A percentile compares a stretch with the other conserved stretches of the same genome.
Evolutionary conservation across 1,140 invertebrate species (phyloP).

Genomic region (Cherax destructor): DNA sequence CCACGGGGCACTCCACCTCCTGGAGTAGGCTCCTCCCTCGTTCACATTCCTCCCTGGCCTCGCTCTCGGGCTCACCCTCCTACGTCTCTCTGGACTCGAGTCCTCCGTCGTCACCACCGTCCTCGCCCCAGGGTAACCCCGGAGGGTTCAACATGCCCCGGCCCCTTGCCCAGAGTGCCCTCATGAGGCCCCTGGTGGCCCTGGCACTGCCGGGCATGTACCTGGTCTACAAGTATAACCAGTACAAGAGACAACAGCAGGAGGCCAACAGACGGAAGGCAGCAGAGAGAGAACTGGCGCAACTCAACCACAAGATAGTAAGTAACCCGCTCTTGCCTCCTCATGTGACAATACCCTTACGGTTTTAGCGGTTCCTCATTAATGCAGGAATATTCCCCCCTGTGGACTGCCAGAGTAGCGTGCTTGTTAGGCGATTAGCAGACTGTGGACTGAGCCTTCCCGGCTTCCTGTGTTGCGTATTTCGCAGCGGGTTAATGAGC

Average conservation of each 20-base stretch:
- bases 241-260: conserved; percentile 88
- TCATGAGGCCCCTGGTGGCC: conserved; percentile 88
- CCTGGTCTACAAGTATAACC: conserved; percentile 91
- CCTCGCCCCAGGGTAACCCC: conserved; percentile 20
- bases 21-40: conserved; percentile 28
- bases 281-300: conserved; percentile 88
- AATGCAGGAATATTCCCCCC: no score
- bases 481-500: no score
- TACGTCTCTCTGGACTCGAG: conserved; percentile 51
- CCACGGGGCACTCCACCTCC: neutral
- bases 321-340: conserved; percentile 77
- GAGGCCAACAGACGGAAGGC: conserved; percentile 86
- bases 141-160: conserved; percentile 78
- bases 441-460: no score
- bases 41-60: conserved; percentile 44
- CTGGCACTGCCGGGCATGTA: conserved; percentile 91
- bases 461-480: no score
- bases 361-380: no score
- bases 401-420: no score
- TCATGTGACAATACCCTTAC: no score
- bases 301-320: conserved; percentile 93
- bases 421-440: no score
- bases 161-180: conserved; percentile 78
- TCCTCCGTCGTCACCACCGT: conserved; percentile 44
- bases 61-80: conserved; percentile 38